These are phyloP conservation scores for Berghia stephanieae DNA, from an alignment of 1,140 invertebrate genomes.

Conservation along the genomic window DNA sequence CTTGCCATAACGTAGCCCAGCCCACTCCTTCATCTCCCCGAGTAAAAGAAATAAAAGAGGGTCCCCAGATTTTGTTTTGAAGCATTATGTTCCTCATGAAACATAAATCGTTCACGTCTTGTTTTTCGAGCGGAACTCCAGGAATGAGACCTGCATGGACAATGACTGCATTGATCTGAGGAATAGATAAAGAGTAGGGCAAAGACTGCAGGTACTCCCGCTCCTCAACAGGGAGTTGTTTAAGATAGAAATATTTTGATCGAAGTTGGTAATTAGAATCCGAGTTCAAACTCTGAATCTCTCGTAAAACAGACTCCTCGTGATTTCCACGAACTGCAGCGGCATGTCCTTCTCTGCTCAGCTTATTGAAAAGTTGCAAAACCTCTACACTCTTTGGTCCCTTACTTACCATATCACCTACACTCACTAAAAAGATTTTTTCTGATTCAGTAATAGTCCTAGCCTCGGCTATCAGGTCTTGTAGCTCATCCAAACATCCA, in stretches of 20 bases:
- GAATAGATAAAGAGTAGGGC: conserved; percentile 64
- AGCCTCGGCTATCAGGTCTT: conserved; percentile 48
- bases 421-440: conserved; percentile 59
- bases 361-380: conserved; percentile 35
- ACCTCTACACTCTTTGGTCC: conserved; percentile 61
- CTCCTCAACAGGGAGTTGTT: conserved; percentile 50
- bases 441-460: conserved; percentile 21
- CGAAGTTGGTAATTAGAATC: conserved; percentile 42
- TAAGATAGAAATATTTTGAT: conserved; percentile 56
- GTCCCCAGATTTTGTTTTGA: conserved; percentile 31
- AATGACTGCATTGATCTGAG: conserved; percentile 54
- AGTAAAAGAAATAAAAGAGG: conserved; percentile 38
- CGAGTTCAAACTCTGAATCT: conserved; percentile 34
- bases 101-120: conserved; percentile 54
- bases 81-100: conserved; percentile 62
- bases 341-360: conserved; percentile 13
- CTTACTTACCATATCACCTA: conserved; percentile 65
- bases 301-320: conserved; percentile 49
- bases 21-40: conserved; percentile 45
- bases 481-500: conserved; percentile 64
- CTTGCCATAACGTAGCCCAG: conserved; percentile 64
- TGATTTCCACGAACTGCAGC: conserved; percentile 58
- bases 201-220: conserved; percentile 55
- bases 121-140: conserved; percentile 46
- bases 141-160: conserved; percentile 68